Evolutionary conservation across 1,140 invertebrate genomes (phyloP).

Genomic region (Arctopsyche grandis): DNA sequence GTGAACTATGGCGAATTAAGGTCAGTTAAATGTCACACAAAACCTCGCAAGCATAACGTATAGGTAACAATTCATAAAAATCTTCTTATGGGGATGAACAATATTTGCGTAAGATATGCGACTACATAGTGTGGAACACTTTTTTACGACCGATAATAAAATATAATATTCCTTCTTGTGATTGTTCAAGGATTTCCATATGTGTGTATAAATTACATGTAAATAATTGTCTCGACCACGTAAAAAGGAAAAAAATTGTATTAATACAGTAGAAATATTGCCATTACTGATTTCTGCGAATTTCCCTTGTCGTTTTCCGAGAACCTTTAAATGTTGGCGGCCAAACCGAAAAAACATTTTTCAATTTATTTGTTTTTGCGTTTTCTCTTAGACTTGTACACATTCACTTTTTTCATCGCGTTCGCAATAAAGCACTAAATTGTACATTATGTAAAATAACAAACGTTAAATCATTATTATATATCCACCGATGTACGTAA

Average conservation of each 20-base stretch:
- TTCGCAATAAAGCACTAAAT: too few species aligned
- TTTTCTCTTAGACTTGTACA: neutral
- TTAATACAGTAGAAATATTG: neutral
- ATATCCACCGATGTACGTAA: too few species aligned
- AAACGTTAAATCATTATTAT: too few species aligned
- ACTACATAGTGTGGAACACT: neutral
- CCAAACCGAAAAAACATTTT: neutral
- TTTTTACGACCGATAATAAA: conserved; percentile 6
- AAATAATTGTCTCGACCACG: conserved; percentile 5
- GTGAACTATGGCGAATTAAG: neutral
- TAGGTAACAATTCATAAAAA: neutral
- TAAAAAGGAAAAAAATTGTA: neutral
- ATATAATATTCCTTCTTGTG: neutral
- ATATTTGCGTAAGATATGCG: neutral
- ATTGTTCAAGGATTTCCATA: neutral
- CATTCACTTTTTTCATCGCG: too few species aligned
- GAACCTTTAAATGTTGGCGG: neutral
- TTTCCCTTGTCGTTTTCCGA: neutral
- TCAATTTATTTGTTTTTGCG: conserved; percentile 28
- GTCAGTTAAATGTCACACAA: conserved; percentile 12
- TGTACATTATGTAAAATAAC: too few species aligned
- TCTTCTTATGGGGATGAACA: neutral
- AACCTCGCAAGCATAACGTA: neutral
- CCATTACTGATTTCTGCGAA: neutral
- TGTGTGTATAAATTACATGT: neutral